These are phyloP conservation scores for Pilophorus perplexus DNA, from an alignment of 2,888 invertebrate genomes.

Conservation along the genomic window DNA sequence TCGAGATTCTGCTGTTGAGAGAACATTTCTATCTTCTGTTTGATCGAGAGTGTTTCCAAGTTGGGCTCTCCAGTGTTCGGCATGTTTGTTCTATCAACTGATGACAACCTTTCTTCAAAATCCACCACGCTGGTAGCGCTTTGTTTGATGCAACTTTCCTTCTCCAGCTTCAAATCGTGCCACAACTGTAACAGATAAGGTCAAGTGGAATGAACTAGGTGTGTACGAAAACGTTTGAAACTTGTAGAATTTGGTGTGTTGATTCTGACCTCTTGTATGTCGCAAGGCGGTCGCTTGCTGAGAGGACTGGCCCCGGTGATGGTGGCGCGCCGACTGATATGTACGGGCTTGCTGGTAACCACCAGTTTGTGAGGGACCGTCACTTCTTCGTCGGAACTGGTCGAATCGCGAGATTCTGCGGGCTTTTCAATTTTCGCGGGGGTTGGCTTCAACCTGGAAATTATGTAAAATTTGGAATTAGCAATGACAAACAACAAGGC, in stretches of 20 bases:
- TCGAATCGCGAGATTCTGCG: conserved; percentile 42
- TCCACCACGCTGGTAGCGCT: conserved; percentile 45
- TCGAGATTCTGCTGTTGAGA: conserved; percentile 43
- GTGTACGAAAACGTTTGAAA: conserved; percentile 17
- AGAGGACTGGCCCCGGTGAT: conserved; percentile 80
- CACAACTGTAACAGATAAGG: conserved; percentile 60
- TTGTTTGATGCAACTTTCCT: conserved; percentile 52
- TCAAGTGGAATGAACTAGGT: not conserved
- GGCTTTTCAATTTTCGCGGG: conserved; percentile 38
- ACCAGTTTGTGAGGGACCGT: conserved; percentile 47
- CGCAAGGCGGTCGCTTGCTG: conserved; percentile 61
- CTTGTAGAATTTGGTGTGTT: not conserved
- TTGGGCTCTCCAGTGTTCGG: not conserved
- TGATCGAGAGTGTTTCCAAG: conserved; percentile 46
- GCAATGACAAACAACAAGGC: not conserved
- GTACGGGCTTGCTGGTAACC: conserved; percentile 66
- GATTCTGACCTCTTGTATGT: conserved; percentile 63
- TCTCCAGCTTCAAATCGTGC: conserved; percentile 66
- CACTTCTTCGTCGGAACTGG: conserved; percentile 46
- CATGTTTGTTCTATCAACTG: conserved; percentile 23
- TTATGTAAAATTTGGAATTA: not conserved
- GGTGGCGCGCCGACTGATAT: conserved; percentile 70
- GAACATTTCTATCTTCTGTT: conserved; percentile 50
- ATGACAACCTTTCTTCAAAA: conserved; percentile 45
- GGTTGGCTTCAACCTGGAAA: conserved; percentile 40